Conservation (phyloP, 2,113 vertebrate species). For the Syngnathus typhle region DNA sequence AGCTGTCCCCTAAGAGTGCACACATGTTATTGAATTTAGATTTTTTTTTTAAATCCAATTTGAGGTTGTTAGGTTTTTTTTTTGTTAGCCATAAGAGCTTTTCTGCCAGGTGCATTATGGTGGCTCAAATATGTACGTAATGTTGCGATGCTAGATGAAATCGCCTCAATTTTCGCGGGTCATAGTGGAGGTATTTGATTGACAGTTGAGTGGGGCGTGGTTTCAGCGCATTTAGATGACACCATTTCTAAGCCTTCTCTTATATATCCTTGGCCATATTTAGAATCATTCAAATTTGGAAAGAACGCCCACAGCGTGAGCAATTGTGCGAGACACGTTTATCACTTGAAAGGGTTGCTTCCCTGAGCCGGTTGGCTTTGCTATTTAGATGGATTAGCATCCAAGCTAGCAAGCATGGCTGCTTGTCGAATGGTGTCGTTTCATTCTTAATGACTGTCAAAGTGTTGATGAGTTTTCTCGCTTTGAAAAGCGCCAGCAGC, state of each 20-base stretch:
- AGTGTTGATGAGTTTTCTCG: conserved; percentile 5
- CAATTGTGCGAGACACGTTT: background rate
- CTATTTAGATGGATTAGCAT: background rate
- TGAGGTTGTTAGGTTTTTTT: too few relatives aligned
- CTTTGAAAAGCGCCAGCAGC: background rate
- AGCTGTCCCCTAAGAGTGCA: too few relatives aligned
- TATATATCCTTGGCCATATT: too few relatives aligned
- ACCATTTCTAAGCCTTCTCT: too few relatives aligned
- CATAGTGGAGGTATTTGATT: background rate
- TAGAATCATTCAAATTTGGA: background rate
- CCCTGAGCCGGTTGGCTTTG: background rate
- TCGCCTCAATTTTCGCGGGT: background rate
- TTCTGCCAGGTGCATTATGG: too few relatives aligned
- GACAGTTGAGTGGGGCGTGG: background rate
- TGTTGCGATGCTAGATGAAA: too few relatives aligned
- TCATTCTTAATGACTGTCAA: background rate
- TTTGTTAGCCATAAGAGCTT: too few relatives aligned
- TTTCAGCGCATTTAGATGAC: background rate
- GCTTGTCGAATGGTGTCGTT: background rate
- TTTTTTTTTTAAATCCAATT: too few relatives aligned
- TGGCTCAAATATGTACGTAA: too few relatives aligned
- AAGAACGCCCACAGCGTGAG: background rate
- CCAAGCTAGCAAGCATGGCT: background rate
- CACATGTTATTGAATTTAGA: too few relatives aligned
- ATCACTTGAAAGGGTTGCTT: background rate